Evolutionary conservation across 2,888 invertebrate genomes (phyloP), one percentile per base, ranked within the genome.

Genomic region (Coleophora flavipennella): DNA sequence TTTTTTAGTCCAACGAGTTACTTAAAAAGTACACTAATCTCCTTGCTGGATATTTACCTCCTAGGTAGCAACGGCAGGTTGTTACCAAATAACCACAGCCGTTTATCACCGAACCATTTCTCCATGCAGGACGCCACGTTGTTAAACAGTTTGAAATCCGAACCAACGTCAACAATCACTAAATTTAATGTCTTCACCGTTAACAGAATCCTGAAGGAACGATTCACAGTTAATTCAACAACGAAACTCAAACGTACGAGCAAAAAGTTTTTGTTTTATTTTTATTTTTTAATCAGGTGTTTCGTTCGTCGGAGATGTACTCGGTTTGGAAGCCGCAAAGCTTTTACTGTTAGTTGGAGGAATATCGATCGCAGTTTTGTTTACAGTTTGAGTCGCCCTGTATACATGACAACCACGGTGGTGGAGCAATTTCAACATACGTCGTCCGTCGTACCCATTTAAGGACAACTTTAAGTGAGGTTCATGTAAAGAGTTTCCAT

Each of bases 91-190:
- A 94, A 90, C 94, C 94, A 94, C 76, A 94, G 86, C 86, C 92
- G 92, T 81, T 92, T 92, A 86, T 94, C 94, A 87, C 91, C 92
- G 81, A 94, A 91, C 94, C 94, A 94, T 94, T 91, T 93, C 92
- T 94, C 94, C 94, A 94, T 94, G 84, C 88, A 86, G 84, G 83
- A 77, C 59, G 84, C 76, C 76, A 85, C 72, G 69, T 79, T 85
- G 66, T 67, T 71, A 65, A 72, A 76, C 78, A 79, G 69, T 59
- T 72, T 81, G 68, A 67, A 62, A 48, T 51, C 57, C 48, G 64
- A 69, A 66, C 59, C 48, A 63, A 56, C 57, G 48, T 52, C 45
- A 48, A 41, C 44, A 58, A 53, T 51, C 55, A 20, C 20, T 20
- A 6, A 20, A 6, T n/a, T n/a, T n/a, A n/a, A n/a, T n/a, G n/a